Percentiles rank a stretch among this genome's conserved stretches.
These are phyloP conservation scores for zebrafish (Danio rerio) DNA, from an alignment of 2,113 vertebrate species.

Conservation along the genomic window GRCz12tu NC_133191.1:4433501-4434000, in stretches of 20 bases:
- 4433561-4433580: slow-evolving; percentile 46
- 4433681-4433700: not conserved
- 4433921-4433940: not conserved
- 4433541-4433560: slow-evolving; percentile 27
- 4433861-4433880: not conserved
- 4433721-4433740: slow-evolving; percentile 22
- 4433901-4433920: not conserved
- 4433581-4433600: slow-evolving; percentile 46
- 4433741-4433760: not conserved
- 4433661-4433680: not conserved
- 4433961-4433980: not conserved
- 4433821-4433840: not conserved
- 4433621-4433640: not conserved
- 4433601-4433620: slow-evolving; percentile 48
- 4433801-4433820: not conserved
- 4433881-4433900: not conserved
- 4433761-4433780: not conserved
- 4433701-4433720: not conserved
- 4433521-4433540: slow-evolving; percentile 51
- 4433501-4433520: slow-evolving; percentile 22
- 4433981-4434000: not conserved
- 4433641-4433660: not conserved
- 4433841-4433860: too few relatives aligned
- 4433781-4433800: not conserved
- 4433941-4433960: not conserved